Percentiles rank a stretch among this genome's conserved stretches.
These are phyloP conservation scores for Gerris buenoi DNA, from an alignment of 1,140 invertebrate species.

Conservation along the genomic window DNA sequence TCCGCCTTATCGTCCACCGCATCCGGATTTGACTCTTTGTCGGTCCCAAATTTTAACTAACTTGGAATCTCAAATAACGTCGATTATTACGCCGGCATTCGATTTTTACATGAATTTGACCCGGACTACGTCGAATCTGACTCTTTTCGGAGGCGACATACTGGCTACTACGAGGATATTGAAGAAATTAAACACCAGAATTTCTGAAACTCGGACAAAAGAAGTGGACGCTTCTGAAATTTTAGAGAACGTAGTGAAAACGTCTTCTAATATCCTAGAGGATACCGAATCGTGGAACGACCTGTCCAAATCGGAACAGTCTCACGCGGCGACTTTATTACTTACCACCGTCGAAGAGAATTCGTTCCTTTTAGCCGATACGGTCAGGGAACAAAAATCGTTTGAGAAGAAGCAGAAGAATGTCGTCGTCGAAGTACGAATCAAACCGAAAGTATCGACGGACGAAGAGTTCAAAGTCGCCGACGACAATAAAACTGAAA, in stretches of 20 bases:
- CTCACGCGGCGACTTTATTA: constrained; percentile 65
- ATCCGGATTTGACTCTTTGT: constrained; percentile 79
- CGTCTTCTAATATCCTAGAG: constrained; percentile 80
- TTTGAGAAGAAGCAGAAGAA: constrained; percentile 65
- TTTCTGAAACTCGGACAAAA: constrained; percentile 57
- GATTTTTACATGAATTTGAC: constrained; percentile 60
- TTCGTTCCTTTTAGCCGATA: constrained; percentile 75
- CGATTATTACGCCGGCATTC: constrained; percentile 56
- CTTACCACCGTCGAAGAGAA: constrained; percentile 79
- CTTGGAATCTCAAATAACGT: constrained; percentile 57
- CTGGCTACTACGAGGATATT: constrained; percentile 77
- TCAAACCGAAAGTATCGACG: constrained; percentile 62
- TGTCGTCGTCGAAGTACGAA: constrained; percentile 70
- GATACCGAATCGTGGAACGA: constrained; percentile 76
- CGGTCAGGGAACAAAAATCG: constrained; percentile 63
- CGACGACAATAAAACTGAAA: constrained; percentile 29
- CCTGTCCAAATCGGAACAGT: constrained; percentile 66
- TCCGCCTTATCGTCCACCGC: constrained; percentile 46
- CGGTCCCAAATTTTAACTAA: constrained; percentile 76
- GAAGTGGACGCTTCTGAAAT: constrained; percentile 75
- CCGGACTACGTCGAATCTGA: constrained; percentile 67
- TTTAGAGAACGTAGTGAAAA: constrained; percentile 66
- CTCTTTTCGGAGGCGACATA: constrained; percentile 81
- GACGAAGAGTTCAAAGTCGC: constrained; percentile 46
- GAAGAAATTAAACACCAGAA: constrained; percentile 68